Percentiles rank a stretch among this genome's conserved stretches.
Evolutionary conservation across 2,797 vertebrate species (phyloP).

Genomic region (Taeniopygia guttata): DNA sequence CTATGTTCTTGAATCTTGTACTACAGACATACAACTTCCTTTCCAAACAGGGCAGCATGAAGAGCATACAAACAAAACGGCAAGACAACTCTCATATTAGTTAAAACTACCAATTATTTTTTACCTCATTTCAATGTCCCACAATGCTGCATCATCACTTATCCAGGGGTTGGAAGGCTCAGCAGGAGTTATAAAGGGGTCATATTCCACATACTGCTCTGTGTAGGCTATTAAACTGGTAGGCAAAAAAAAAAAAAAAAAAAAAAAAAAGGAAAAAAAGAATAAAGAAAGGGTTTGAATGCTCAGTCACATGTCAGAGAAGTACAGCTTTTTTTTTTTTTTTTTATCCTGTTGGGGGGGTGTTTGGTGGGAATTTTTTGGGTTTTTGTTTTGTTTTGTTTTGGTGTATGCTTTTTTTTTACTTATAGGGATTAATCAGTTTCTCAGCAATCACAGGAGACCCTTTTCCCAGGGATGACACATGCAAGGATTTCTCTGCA

Average conservation of each 20-base stretch:
- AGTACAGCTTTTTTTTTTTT: neutral
- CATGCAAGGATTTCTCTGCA: neutral
- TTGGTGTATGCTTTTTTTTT: neutral
- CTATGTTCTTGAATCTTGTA: neutral
- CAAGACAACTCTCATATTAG: neutral
- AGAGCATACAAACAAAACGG: neutral
- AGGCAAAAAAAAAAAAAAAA: neutral
- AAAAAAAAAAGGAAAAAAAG: neutral
- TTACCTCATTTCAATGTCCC: slow-evolving; percentile 93
- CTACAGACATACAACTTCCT: neutral
- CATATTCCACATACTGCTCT: slow-evolving; percentile 92
- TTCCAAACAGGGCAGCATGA: neutral
- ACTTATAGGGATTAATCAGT: neutral
- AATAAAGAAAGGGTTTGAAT: neutral
- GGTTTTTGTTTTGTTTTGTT: neutral
- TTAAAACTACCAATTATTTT: neutral
- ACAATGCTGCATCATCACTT: slow-evolving; percentile 86
- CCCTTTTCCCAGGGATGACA: neutral
- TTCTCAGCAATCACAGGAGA: neutral
- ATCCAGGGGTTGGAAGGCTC: slow-evolving; percentile 95
- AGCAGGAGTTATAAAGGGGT: slow-evolving; percentile 84
- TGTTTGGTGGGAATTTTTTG: no score
- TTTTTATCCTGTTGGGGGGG: no score
- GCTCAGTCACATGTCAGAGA: neutral
- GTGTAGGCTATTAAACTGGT: slow-evolving; percentile 89